Evolutionary conservation across 2,888 invertebrate species (phyloP).

Genomic region (Nudaria mundana): DNA sequence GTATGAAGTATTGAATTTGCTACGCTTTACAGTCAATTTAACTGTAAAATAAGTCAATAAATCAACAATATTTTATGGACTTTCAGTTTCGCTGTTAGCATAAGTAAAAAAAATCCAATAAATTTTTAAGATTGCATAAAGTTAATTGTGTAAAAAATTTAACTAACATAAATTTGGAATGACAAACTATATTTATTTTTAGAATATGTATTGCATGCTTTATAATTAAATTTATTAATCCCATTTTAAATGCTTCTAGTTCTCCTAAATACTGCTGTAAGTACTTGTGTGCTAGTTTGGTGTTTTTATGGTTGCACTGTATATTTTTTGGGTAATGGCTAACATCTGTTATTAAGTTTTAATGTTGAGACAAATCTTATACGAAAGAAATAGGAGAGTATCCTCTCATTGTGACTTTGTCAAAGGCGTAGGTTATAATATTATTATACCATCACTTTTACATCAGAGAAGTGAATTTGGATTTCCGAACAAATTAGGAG

Average conservation of each 20-base stretch:
- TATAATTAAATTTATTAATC: slow-evolving; percentile 8
- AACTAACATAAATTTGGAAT: slow-evolving; percentile 1
- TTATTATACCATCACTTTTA: no score
- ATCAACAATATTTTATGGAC: not conserved
- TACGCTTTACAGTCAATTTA: not conserved
- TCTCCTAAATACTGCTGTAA: slow-evolving; percentile 30
- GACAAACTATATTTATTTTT: not conserved
- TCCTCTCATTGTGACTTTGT: no score
- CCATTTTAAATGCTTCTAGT: slow-evolving; percentile 28
- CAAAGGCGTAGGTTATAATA: no score
- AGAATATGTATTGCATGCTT: slow-evolving; percentile 16
- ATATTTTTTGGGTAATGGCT: slow-evolving; percentile 2
- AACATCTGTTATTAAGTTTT: not conserved
- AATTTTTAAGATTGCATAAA: slow-evolving; percentile 2
- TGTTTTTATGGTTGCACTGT: slow-evolving; percentile 5
- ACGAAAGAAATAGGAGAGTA: no score
- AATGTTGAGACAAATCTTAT: no score
- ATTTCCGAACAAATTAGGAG: no score
- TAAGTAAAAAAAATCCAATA: no score
- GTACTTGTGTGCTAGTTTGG: slow-evolving; percentile 13
- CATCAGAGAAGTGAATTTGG: no score
- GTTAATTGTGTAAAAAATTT: not conserved
- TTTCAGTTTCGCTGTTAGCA: not conserved
- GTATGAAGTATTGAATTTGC: slow-evolving; percentile 2
- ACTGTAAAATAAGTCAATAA: slow-evolving; percentile 7